Conservation (phyloP, 2,113 vertebrate species). For the Lycaon pictus region DNA sequence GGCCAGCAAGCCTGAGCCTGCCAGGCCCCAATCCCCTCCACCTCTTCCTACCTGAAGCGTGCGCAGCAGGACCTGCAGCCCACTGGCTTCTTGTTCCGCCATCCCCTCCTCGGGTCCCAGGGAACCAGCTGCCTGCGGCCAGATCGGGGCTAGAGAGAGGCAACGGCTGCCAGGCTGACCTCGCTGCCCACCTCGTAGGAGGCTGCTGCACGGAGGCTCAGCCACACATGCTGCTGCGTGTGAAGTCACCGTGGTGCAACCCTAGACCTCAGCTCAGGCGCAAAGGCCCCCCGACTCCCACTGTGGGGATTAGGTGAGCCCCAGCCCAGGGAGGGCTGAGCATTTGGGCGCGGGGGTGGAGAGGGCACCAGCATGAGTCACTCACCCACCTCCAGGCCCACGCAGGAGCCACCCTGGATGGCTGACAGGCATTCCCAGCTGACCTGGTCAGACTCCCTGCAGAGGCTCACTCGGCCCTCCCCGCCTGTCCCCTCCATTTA, state of each 20-base stretch:
- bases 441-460: slow-evolving; percentile 88
- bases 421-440: slow-evolving; percentile 91
- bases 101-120: slow-evolving; percentile 81
- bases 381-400: slow-evolving; percentile 86
- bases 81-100: slow-evolving; percentile 91
- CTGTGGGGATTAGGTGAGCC: slow-evolving; percentile 90
- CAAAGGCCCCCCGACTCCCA: slow-evolving; percentile 85
- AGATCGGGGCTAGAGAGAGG: slow-evolving; percentile 61
- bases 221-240: slow-evolving; percentile 84
- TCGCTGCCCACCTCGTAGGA: slow-evolving; percentile 83
- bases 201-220: slow-evolving; percentile 80
- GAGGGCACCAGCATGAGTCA: slow-evolving; percentile 84
- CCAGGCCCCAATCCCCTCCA: slow-evolving; percentile 44
- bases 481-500: slow-evolving; percentile 54
- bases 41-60: slow-evolving; percentile 93
- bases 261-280: slow-evolving; percentile 87
- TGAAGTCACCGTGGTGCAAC: slow-evolving; percentile 87
- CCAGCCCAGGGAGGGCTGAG: slow-evolving; percentile 79
- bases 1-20: slow-evolving; percentile 67
- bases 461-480: slow-evolving; percentile 67
- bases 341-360: slow-evolving; percentile 79
- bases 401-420: slow-evolving; percentile 84
- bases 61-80: slow-evolving; percentile 93
- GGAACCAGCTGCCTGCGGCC: slow-evolving; percentile 52
- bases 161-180: slow-evolving; percentile 82